Evolutionary conservation across 2,888 invertebrate species (phyloP), one percentile per base, ranked within the genome.

Genomic region (Polyommatus iphigenia): DNA sequence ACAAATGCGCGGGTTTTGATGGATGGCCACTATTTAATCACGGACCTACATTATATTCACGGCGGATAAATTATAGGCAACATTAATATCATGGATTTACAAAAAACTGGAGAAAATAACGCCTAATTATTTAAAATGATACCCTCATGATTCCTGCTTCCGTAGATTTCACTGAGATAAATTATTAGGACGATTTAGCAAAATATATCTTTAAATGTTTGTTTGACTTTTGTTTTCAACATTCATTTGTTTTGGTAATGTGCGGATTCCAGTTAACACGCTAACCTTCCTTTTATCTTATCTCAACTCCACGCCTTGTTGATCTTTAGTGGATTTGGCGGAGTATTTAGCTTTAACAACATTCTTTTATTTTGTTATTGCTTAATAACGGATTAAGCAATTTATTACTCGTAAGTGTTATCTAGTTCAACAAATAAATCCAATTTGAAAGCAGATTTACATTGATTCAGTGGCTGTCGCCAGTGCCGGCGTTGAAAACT

Each of bases 1-100:
- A 24, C 20, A 62, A 62, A 62, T 20, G 62, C 62, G 62, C n/a
- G 20, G 13, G 62, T 62, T 62, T 20, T 62, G 62, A 62, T 62
- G 8, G 20, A 62, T 62, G 62, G 7, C n/a, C 8, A 59, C n/a
- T 59, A 59, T n/a, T 18, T 59, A 20, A 59, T 59, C 57, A 59
- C n/a, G n/a, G n/a, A n/a, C 18, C n/a, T 59, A 2, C n/a, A 20
- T 8, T 4, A 3, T 10, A 10, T 20, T 62, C 46, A 46, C 46
- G 46, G 46, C 46, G 46, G 10, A 46, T 46, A 46, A 46, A 46
- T 46, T 0, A 46, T 46, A 46, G 46, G 10, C 46, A 36, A 36
- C 7, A 8, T 7, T 36, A 7, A 36, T 36, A 36, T 36, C 7
- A 1, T 1, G n/a, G 20, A 20, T 1, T 41, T 41, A 20, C 20